Base-by-base conservation (phyloP, 2,888 invertebrate species). In the Omphaloscelis lunosa region DNA sequence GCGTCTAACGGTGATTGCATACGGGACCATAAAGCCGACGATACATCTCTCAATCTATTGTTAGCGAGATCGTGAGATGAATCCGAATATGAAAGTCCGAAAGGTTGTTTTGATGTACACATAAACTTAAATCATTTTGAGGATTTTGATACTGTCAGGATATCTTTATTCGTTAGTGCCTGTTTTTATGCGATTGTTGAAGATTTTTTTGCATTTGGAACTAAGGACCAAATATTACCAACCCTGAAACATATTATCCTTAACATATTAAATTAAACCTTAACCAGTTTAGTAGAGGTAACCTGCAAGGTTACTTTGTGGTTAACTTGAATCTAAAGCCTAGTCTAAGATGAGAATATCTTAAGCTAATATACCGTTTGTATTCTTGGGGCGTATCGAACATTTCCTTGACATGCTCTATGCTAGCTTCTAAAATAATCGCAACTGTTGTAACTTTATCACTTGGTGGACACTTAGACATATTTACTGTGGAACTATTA, bases 321-420 rank as follows among this genome's bases (percentile, higher is more conserved):
- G 86, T 88, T 75, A 80, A 73, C 67, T 58, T 65, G 76, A 71
- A 68, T 83, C 80, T 59, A 80, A 86, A 85, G 79, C 76, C 81
- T 79, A 79, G 72, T 72, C 77, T 80, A 77, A 88, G 88, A 88
- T 85, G 85, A 83, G 83, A 86, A 88, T 85, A 88, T 86, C 58
- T 83, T 83, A 79, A 74, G 82, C 80, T 85, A 87, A 88, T 88
- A 72, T 48, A 77, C 69, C 82, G 86, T 89, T 88, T 89, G 82
- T 86, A 88, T 88, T 89, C 88, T 78, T 74, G 68, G 72, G 41
- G 61, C 86, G 85, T 81, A 72, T 68, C 27, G 69, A 73, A 59
- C 80, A 82, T 86, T 89, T 87, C 88, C 88, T 88, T 88, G 88
- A 86, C 88, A 82, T 85, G 89, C 61, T 85, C 81, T 82, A 62